A percentile compares a stretch with the other conserved stretches of the same genome.
These are phyloP conservation scores for Helostoma temminkii DNA, from an alignment of 2,797 vertebrate species.

Conservation along the genomic window DNA sequence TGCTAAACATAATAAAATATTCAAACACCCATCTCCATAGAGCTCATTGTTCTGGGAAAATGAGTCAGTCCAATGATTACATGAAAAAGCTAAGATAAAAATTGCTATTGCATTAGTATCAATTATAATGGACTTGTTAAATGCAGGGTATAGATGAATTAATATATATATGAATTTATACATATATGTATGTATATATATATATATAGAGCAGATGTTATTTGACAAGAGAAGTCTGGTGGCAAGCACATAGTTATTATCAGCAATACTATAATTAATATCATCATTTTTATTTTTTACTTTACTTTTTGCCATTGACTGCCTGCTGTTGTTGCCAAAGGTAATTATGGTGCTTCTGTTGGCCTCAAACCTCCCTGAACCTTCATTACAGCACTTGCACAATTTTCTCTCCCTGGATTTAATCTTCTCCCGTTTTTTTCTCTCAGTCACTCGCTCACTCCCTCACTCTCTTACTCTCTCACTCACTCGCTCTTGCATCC, in stretches of 20 bases:
- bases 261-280: constrained; percentile 55
- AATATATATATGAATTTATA: too few relatives aligned
- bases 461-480: constrained; percentile 27
- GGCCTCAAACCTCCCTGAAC: constrained; percentile 61
- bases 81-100: constrained; percentile 15
- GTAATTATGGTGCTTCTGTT: constrained; percentile 77
- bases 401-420: constrained; percentile 31
- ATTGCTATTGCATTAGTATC: constrained; percentile 20
- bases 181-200: too few relatives aligned
- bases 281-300: constrained; percentile 33
- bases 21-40: not conserved
- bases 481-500: constrained; percentile 6
- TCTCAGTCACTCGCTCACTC: too few relatives aligned
- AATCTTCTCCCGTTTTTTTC: constrained; percentile 23
- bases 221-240: constrained; percentile 15
- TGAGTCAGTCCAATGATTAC: not conserved
- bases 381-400: constrained; percentile 62
- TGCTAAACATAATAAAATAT: not conserved
- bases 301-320: constrained; percentile 12
- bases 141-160: not conserved
- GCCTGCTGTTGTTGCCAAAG: constrained; percentile 50
- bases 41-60: constrained; percentile 5
- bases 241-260: constrained; percentile 37
- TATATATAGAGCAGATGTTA: constrained; percentile 43
- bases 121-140: constrained; percentile 7